These are phyloP conservation scores for Polylopha cassiicola DNA, from an alignment of 2,888 invertebrate species.

Conservation along the genomic window DNA sequence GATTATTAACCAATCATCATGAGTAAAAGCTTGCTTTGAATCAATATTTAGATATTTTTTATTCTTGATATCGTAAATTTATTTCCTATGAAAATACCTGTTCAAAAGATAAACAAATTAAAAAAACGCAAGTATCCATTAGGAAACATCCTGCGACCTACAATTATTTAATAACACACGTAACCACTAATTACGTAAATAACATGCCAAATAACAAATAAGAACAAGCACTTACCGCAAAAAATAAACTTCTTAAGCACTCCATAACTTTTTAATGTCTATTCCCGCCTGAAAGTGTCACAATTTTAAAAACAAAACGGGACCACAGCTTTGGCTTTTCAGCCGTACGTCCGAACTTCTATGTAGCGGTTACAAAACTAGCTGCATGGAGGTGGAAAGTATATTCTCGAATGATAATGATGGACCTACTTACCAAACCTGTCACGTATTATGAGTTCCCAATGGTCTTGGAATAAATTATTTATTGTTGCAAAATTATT, in stretches of 20 bases:
- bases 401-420: constrained; percentile 48
- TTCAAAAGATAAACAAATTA: too few relatives aligned
- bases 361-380: constrained; percentile 38
- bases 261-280: constrained; percentile 32
- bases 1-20: too few relatives aligned
- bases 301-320: constrained; percentile 8
- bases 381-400: constrained; percentile 27
- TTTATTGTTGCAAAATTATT: constrained; percentile 8
- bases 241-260: constrained; percentile 31
- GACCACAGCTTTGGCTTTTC: constrained; percentile 6
- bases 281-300: constrained; percentile 22
- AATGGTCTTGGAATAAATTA: constrained; percentile 4
- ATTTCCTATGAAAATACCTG: too few relatives aligned
- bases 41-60: too few relatives aligned
- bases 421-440: constrained; percentile 34
- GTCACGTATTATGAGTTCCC: constrained; percentile 14
- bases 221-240: constrained; percentile 33
- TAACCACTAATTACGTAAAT: constrained; percentile 1
- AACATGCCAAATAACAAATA: background rate
- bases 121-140: too few relatives aligned
- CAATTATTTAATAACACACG: constrained; percentile 22
- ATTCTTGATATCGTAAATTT: too few relatives aligned
- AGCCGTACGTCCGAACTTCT: constrained; percentile 33
- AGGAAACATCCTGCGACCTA: constrained; percentile 12
- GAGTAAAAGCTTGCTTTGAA: too few relatives aligned